Evolutionary conservation across 2,113 vertebrate species (phyloP), one percentile per base, ranked within the genome.

Genomic region (Jacana jacana): DNA sequence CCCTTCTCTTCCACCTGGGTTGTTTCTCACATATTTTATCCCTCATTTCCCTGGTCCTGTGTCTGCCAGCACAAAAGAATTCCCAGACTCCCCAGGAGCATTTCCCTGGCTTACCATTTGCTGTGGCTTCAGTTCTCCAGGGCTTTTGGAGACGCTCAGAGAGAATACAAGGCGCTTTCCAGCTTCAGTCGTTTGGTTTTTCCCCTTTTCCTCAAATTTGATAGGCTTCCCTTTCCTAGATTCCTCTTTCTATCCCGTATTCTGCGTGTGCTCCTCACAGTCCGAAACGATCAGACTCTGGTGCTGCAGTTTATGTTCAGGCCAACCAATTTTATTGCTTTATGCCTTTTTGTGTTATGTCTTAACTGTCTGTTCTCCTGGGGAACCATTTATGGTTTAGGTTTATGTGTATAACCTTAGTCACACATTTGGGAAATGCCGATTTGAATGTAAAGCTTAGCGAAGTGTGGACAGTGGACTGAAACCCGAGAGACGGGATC

Each of bases 21-120:
- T 52, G 4, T 85, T 82, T 76, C 57, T 65, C 3, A 11, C 51
- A 16, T 60, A 22, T 22, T 63, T 83, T 18, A 14, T 7, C 7
- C 54, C 25, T 75, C 6, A 1, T 40, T n/a, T 63, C 23, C 20
- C 35, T 42, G 54, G 20, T 57, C 7, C 1, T 31, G 0, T 15
- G 30, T 28, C 31, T 87, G 5, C 71, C 31, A 24, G 30, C 55
- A 39, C 39, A 64, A 19, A 82, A 65, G 49, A 24, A 27, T 63
- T n/a, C 8, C 1, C 83, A 68, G 28, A 6, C 54, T 49, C 61
- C 63, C 58, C 52, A 31, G 42, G 66, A 92, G 44, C 61, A 31
- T 58, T 89, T 80, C 66, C 54, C 4, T 16, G 40, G 25, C 13
- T 80, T 37, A 4, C 16, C 8, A 1, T 37, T 63, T 88, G 66